Conservation (phyloP, 1,140 invertebrate species). For the Drosophila pallidifrons region DNA sequence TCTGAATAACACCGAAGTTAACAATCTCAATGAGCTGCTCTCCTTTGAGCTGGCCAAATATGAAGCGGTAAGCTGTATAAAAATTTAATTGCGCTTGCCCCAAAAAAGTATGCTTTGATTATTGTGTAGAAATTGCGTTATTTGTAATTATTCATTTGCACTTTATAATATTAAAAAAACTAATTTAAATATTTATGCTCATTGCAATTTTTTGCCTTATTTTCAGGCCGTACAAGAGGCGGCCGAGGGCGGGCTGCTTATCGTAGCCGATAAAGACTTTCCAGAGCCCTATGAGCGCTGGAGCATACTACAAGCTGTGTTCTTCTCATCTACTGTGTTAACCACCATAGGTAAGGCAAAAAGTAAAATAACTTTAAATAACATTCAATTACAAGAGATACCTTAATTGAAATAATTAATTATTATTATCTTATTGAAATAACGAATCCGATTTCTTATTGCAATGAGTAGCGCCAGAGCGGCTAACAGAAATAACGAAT, state of each 20-base stretch:
- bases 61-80: constrained; percentile 85
- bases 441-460: no score
- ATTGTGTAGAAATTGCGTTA: neutral
- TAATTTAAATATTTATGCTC: no score
- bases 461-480: no score
- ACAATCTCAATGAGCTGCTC: constrained; percentile 87
- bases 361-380: no score
- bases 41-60: constrained; percentile 87
- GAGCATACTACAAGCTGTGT: constrained; percentile 92
- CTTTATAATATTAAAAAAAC: neutral
- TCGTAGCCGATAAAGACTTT: constrained; percentile 86
- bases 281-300: constrained; percentile 88
- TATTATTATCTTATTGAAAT: no score
- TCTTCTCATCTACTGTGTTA: constrained; percentile 93
- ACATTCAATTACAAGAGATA: no score
- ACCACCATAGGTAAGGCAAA: constrained; percentile 91
- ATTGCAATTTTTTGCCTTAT: neutral
- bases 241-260: constrained; percentile 87
- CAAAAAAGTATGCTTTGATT: constrained; percentile 1
- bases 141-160: neutral
- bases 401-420: no score
- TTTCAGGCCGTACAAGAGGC: constrained; percentile 87
- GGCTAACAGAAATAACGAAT: no score
- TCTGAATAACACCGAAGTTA: constrained; percentile 87
- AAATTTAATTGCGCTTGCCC: neutral